Conservation (phyloP, 2,797 vertebrate species). For the Lagodon rhomboides region DNA sequence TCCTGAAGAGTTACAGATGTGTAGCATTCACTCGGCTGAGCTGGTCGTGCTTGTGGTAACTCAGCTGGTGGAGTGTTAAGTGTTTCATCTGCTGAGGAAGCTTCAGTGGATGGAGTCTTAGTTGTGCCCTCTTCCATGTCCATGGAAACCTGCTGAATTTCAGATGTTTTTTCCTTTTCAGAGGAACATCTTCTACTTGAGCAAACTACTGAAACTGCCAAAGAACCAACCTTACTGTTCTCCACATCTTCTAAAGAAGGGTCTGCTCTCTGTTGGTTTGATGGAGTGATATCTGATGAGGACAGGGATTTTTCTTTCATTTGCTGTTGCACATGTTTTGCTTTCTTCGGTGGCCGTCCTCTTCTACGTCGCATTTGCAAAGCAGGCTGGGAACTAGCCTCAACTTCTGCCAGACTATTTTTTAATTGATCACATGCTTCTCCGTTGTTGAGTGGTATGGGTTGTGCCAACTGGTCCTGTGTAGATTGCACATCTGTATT, state of each 20-base stretch:
- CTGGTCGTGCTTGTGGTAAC: slow-evolving; percentile 10
- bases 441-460: slow-evolving; percentile 12
- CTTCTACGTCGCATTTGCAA: slow-evolving; percentile 11
- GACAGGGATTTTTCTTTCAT: not conserved
- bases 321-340: not conserved
- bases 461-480: slow-evolving; percentile 4
- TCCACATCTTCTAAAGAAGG: not conserved
- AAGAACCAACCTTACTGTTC: not conserved
- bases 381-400: not conserved
- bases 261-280: not conserved
- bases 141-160: not conserved
- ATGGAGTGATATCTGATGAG: not conserved
- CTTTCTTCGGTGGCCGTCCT: slow-evolving; percentile 58
- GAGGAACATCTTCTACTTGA: not conserved
- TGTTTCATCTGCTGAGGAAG: not conserved
- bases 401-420: not conserved
- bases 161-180: slow-evolving; percentile 1
- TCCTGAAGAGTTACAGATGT: slow-evolving; percentile 71
- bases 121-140: not conserved
- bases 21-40: slow-evolving; percentile 18
- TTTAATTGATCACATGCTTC: slow-evolving; percentile 1
- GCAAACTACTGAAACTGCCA: slow-evolving; percentile 6
- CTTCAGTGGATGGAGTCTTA: not conserved
- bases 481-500: not conserved
- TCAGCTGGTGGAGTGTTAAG: not conserved